These are phyloP conservation scores for Acholoe squamosa DNA, from an alignment of 2,888 invertebrate genomes.

Conservation along the genomic window DNA sequence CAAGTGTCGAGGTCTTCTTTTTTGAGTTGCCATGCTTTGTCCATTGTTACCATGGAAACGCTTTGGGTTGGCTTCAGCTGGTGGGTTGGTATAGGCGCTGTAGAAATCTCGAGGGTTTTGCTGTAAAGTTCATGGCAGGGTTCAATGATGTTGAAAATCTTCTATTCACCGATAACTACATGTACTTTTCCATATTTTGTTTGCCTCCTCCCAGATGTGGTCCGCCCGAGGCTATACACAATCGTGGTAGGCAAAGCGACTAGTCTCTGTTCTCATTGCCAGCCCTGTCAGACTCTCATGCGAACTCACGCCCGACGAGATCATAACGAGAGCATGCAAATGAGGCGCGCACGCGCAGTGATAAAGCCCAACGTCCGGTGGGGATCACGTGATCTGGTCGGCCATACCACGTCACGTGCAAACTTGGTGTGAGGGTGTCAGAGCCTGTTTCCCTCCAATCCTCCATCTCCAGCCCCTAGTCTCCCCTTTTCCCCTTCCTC, in stretches of 20 bases:
- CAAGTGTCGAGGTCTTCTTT: too few relatives aligned
- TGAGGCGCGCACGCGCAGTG: conserved; percentile 46
- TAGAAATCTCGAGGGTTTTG: too few relatives aligned
- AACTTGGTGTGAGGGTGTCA: neutral
- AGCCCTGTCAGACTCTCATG: neutral
- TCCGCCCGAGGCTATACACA: neutral
- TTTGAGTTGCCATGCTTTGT: too few relatives aligned
- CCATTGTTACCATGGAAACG: too few relatives aligned
- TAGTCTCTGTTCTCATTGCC: neutral
- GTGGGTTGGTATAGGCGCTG: too few relatives aligned
- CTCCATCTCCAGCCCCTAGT: neutral
- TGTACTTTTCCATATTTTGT: neutral
- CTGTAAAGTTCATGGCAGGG: too few relatives aligned
- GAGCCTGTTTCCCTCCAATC: neutral
- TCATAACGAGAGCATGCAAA: conserved; percentile 43
- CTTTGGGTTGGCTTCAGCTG: too few relatives aligned
- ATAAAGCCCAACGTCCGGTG: conserved; percentile 29
- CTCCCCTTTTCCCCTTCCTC: neutral
- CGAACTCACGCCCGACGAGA: conserved; percentile 58
- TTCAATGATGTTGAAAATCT: neutral
- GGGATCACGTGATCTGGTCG: conserved; percentile 12
- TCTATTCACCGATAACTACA: neutral
- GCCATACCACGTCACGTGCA: neutral
- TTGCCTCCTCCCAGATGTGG: neutral
- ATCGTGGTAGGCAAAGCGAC: neutral